Base-by-base conservation (phyloP, 1,140 invertebrate species). In the Leptinotarsa lineolata region DNA sequence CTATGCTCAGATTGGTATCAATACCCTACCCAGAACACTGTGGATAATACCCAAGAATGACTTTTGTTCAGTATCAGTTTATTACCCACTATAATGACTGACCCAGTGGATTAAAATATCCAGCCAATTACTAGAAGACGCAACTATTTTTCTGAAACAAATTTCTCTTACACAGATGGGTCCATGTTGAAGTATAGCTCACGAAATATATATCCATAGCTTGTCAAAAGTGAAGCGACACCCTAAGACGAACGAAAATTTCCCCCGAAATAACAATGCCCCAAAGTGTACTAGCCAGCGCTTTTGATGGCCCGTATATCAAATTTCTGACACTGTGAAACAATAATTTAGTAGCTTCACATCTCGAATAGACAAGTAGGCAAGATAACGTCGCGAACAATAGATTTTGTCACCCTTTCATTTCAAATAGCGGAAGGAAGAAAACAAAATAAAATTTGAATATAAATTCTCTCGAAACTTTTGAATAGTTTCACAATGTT, bases 281-380 rank as follows among this genome's bases (percentile, higher is more conserved):
- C 30, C 30, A 54, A 54, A 54, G 48, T 54, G 48, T n/a, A 54
- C 48, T 54, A 54, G 69, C 68, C 70, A 71, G 63, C 73, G 59
- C 68, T 71, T 65, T 74, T 74, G 73, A 74, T 74, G 73, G 73
- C 73, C 69, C 73, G 73, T 74, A 75, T 75, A 66, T 66, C 64
- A 66, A 66, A 66, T 22, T 66, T 66, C 15, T 44, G 64, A 66
- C 64, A 66, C 39, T 8, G 48, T 54, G 48, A 54, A 16, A 54
- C 48, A 54, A 54, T 54, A n/a, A 54, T 54, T 54, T 18, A 54
- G 15, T 54, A 54, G 48, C 48, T n/a, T 54, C n/a, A 54, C 48
- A 54, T 54, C 48, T 54, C 48, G 48, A 54, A 54, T 54, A 54
- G 48, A 54, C 48, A 54, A 54, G 48, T 16, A 54, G 48, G 48